Percentiles rank a stretch among this genome's conserved stretches.
Conservation (phyloP, 2,888 invertebrate genomes). For the Cosmia pyralina region DNA sequence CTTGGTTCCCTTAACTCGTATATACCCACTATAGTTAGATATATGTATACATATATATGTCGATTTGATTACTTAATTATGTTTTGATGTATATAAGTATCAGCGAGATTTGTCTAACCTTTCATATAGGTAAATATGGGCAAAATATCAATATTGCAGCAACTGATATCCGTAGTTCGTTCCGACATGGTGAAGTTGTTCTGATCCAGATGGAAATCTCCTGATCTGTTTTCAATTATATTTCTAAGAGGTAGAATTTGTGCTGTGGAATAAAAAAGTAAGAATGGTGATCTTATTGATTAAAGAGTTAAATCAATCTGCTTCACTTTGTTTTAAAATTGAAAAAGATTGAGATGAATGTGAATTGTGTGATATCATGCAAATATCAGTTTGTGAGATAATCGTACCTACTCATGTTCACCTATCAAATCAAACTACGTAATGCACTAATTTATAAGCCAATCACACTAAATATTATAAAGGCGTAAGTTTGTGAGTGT, state of each 20-base stretch:
- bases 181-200: constrained; percentile 42
- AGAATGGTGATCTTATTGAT: neutral
- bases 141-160: constrained; percentile 84
- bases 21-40: neutral
- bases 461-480: too few species aligned
- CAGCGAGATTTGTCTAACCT: constrained; percentile 31
- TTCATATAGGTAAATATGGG: constrained; percentile 56
- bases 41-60: neutral
- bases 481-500: too few species aligned
- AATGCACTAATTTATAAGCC: too few species aligned
- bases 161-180: constrained; percentile 67
- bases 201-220: neutral
- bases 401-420: too few species aligned
- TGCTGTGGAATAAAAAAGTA: constrained; percentile 67
- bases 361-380: too few species aligned
- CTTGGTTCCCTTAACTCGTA: neutral
- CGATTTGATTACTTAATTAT: neutral
- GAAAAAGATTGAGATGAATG: neutral
- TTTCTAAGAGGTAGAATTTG: constrained; percentile 71
- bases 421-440: too few species aligned
- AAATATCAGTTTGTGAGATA: too few species aligned
- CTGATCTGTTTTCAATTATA: constrained; percentile 44
- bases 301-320: neutral
- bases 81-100: neutral
- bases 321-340: neutral